Evolutionary conservation across 1,140 invertebrate genomes (phyloP), one percentile per base, ranked within the genome.

Genomic region (Bombus huntii): DNA sequence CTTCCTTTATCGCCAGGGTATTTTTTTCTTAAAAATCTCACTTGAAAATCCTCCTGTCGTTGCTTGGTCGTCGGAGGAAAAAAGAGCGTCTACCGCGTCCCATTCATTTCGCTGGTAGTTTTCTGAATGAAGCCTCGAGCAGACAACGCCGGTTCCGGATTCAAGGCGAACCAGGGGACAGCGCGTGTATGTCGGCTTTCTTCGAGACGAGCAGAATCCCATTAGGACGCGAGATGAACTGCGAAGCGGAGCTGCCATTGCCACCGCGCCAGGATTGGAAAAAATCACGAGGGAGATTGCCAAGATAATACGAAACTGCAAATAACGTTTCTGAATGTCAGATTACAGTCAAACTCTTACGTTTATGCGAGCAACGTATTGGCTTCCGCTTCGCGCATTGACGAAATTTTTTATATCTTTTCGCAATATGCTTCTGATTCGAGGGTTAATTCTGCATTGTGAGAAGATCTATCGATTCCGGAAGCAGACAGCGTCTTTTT

Each of bases 271-370:
- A 68, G n/a, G 10, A 15, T 39, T 12, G 9, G 10, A 47, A 31
- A 39, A 75, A 34, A 37, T 25, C 34, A 59, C 70, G n/a, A 57
- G 66, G 18, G 44, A 77, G 22, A 25, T n/a, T 77, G 59, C 22
- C 44, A 70, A 77, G 57, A 68, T 81, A 85, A 88, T 87, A 42
- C 31, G 28, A 37, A 25, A 12, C 31, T 13, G 25, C 4, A 13
- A 37, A 66, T 66, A 85, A 88, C 65, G 47, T 13, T 62, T 65
- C 65, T 88, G 39, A 70, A 88, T 88, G 85, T 88, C 77, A 74
- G 74, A 86, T 82, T 68, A 53, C 37, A 2, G 31, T 75, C 39
- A 75, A 82, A 89, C 37, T 86, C 65, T 78, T 74, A 39, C 22
- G 13, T 62, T 59, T 59, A 13, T n/a, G 10, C 10, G 28, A 15